Conservation (phyloP, 2,113 vertebrate species). For the Mormoops blainvillei region DNA sequence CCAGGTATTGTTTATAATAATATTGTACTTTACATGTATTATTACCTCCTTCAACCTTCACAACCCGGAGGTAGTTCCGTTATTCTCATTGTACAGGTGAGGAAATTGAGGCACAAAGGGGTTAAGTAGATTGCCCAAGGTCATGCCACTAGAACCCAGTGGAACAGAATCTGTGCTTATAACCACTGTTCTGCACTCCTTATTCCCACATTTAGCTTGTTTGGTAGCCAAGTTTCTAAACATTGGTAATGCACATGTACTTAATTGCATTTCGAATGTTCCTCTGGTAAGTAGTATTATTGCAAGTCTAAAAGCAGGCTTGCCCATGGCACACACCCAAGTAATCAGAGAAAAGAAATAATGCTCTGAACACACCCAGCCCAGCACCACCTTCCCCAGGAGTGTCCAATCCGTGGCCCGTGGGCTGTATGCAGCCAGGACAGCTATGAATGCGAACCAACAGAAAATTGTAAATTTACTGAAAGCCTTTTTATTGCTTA, state of each 20-base stretch:
- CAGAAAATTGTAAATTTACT: too few species aligned
- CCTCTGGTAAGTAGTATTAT: neutral
- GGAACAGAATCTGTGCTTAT: neutral
- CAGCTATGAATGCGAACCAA: too few species aligned
- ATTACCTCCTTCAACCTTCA: neutral
- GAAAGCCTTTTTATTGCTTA: too few species aligned
- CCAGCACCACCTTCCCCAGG: neutral
- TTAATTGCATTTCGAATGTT: neutral
- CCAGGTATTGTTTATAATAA: neutral
- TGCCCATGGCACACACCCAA: neutral
- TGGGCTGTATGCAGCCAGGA: too few species aligned
- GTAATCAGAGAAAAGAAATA: neutral
- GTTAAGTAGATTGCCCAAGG: neutral
- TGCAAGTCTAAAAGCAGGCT: neutral
- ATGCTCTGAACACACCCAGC: neutral
- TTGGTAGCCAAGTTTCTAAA: neutral
- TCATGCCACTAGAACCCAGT: neutral
- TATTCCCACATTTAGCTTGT: neutral
- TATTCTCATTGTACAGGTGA: neutral
- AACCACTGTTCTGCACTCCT: too few species aligned
- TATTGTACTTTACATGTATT: neutral
- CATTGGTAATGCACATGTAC: neutral
- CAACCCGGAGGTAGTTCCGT: neutral
- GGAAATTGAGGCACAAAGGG: neutral
- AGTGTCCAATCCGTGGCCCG: too few species aligned